Evolutionary conservation across 2,888 invertebrate species (phyloP), one percentile per base, ranked within the genome.

Genomic region (Caenorhabditis angaria): DNA sequence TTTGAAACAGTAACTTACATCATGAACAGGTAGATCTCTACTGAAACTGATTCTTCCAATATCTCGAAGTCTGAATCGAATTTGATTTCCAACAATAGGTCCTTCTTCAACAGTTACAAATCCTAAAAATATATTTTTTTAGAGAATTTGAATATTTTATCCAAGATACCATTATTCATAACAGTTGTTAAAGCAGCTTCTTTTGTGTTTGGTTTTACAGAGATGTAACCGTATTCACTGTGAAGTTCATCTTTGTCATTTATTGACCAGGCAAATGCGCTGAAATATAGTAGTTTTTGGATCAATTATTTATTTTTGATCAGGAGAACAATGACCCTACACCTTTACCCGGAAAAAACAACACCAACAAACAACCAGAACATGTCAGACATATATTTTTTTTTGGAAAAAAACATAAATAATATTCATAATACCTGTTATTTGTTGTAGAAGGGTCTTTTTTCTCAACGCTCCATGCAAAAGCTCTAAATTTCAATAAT

Each of bases 21-120:
- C 85, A 67, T 85, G 85, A 56, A 87, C 87, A 6, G 87, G 87
- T 54, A 87, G 66, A 81, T 87, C 87, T n/a, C 87, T 68, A 48
- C 82, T 82, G 77, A 88, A 87, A 66, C 83, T 83, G 66, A 87
- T 87, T 24, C 87, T 62, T 20, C 87, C 86, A 58, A 87, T 85
- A 65, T 87, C 87, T n/a, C 82, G 78, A 20, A 87, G 69, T 27
- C 78, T 65, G 61, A 87, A 84, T 20, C 71, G 64, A 55, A 87
- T 81, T 18, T 77, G 82, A 41, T 78, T 79, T 29, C 78, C 79
- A 35, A 64, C 58, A 3, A 82, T 81, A 1, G 79, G 78, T 6
- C 87, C 87, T 56, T 87, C 87, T 63, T 87, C 87, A 0, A 87
- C 83, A 0, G 87, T 86, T 5, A 84, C 83, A 58, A 87, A 87